Conservation (phyloP, 2,113 vertebrate species). For the Labeo rohita region DNA sequence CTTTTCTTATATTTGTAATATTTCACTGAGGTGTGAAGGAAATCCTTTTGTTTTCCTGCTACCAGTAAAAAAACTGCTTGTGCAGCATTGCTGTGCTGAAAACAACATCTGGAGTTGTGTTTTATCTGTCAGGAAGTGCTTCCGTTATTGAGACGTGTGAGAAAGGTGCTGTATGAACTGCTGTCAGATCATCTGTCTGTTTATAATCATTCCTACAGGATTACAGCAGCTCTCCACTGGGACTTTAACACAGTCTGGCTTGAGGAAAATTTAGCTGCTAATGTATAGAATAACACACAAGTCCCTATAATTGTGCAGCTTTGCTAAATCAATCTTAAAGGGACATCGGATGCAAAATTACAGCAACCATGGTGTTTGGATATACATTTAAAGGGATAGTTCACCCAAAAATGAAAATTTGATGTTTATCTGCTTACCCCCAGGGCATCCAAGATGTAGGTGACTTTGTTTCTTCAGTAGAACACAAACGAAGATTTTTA, state of each 20-base stretch:
- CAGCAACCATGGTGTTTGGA: too few relatives aligned
- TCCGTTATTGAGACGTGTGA: slow-evolving; percentile 27
- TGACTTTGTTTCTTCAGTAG: too few relatives aligned
- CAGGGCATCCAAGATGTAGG: too few relatives aligned
- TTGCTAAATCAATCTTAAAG: background rate
- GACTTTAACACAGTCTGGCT: background rate
- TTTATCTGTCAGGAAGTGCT: slow-evolving; percentile 13
- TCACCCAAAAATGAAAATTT: too few relatives aligned
- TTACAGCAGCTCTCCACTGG: slow-evolving; percentile 11
- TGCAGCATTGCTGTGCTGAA: slow-evolving; percentile 3
- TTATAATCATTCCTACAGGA: slow-evolving; percentile 20
- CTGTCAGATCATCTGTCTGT: slow-evolving; percentile 1
- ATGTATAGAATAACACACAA: background rate
- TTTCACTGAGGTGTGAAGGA: background rate
- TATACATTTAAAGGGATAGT: too few relatives aligned
- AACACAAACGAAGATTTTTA: too few relatives aligned
- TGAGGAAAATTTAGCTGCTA: background rate
- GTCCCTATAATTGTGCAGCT: background rate
- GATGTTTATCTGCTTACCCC: too few relatives aligned
- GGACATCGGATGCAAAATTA: too few relatives aligned
- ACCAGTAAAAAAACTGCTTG: background rate
- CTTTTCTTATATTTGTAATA: background rate
- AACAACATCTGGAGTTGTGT: slow-evolving; percentile 38
- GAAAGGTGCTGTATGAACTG: background rate
- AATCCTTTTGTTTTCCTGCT: slow-evolving; percentile 38